Evolutionary conservation across 2,113 vertebrate species (phyloP).

Genomic region (Heterocephalus glaber): DNA sequence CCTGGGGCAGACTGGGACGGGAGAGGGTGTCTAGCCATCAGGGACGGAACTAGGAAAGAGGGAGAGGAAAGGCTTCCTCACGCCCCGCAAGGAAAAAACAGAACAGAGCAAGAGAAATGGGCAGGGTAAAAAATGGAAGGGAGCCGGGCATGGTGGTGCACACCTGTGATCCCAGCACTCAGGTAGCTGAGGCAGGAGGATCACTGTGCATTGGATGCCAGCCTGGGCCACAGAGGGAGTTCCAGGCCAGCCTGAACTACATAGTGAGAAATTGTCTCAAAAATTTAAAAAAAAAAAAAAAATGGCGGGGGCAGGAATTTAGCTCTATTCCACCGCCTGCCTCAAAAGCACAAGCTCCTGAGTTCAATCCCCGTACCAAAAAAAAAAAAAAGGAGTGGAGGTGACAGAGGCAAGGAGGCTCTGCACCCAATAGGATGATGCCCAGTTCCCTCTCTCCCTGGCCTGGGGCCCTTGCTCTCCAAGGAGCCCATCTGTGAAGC

Average conservation of each 20-base stretch:
- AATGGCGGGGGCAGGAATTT: no score
- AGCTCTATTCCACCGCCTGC: no score
- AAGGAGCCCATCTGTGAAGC: neutral
- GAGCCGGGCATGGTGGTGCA: neutral
- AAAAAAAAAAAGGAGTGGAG: neutral
- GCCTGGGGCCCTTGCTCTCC: neutral
- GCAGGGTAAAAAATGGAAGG: neutral
- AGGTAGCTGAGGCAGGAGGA: neutral
- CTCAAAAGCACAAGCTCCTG: neutral
- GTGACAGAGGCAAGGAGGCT: neutral
- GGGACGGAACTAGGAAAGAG: neutral
- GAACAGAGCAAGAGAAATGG: neutral
- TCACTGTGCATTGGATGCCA: neutral
- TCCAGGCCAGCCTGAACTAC: neutral
- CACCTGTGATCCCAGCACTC: neutral
- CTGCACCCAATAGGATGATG: neutral
- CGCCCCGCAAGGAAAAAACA: neutral
- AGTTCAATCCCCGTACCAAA: no score
- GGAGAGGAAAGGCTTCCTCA: neutral
- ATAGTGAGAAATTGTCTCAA: neutral
- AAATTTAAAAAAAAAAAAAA: neutral
- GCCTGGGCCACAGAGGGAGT: neutral
- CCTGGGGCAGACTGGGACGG: neutral
- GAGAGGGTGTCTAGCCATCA: neutral
- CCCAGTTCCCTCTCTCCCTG: neutral